Evolutionary conservation across 1,140 invertebrate genomes (phyloP), one percentile per base, ranked within the genome.

Genomic region (Chymomyza costata): DNA sequence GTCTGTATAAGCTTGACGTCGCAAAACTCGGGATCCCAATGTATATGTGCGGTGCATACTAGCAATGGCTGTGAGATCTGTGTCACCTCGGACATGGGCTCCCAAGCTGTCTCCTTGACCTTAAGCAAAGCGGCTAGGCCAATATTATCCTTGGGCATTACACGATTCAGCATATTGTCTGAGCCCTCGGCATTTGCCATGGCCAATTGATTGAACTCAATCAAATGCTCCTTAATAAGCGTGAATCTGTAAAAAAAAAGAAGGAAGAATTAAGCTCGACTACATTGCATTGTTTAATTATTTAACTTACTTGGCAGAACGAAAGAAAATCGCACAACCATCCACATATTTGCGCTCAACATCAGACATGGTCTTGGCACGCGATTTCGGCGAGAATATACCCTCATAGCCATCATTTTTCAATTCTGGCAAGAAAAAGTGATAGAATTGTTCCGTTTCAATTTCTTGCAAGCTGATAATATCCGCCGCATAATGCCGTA

Each of bases 1-100:
- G 95, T 98, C 87, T 99, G 98, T 58, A 99, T 99, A 1, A 99
- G 89, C 87, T 99, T 99, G n/a, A 99, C 98, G 87, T 99, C 98
- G 82, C 97, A 99, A 86, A 94, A 99, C 87, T 99, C 97, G 1
- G 98, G 98, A 89, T 99, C 98, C 98, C 98, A 99, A 87, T 99
- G 97, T 55, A 99, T 97, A 87, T 99, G 98, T 25, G 97, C 97
- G 2, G 97, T 99, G 83, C 97, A 98, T 18, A 99, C 96, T 49
- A 99, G 88, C 50, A 99, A 88, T 16, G 94, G 94, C 83, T 97
- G 96, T 60, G 92, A 91, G 52, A 93, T 87, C 86, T 92, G 91
- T 34, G 89, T 88, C 41, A 92, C 89, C 73, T 96, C 93, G 58
- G 92, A 92, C 70, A 92, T 74, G 56, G 92, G 92, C 90, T 97